Evolutionary conservation across 2,888 invertebrate genomes (phyloP), one percentile per base, ranked within the genome.

Genomic region (Ethmia dodecea): DNA sequence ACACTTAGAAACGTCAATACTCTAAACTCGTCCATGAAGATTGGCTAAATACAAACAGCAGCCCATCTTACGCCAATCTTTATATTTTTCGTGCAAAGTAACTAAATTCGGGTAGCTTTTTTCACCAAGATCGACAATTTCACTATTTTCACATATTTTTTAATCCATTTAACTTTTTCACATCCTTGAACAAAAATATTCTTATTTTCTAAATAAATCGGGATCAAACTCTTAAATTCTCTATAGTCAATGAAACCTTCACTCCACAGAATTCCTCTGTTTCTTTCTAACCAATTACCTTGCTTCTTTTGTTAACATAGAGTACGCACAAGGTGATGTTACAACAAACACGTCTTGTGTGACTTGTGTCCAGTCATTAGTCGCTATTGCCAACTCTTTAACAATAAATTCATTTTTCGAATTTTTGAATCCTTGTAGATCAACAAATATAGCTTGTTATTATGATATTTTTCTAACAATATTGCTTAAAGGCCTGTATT

Each of bases 401-500:
- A 32, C 11, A n/a, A 40, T 40, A 22, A 40, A 40, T 8, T 35
- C 12, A 22, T 40, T 39, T 8, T 25, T 25, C 5, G 8, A 16
- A 16, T 27, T 28, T 36, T 33, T 36, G 5, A 20, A 20, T 2
- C 20, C 20, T 20, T 20, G 20, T 1, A 20, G 2, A n/a, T 20
- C 20, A 16, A 35, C 32, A 33, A 38, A 20, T 27, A 34, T 13
- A 15, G n/a, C n/a, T n/a, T n/a, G n/a, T 27, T n/a, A n/a, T n/a
- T 30, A 39, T 37, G 30, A 34, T 38, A 52, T 34, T 48, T 47
- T 48, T 37, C 29, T 37, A 16, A 45, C 42, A 38, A 42, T 42
- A 18, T 43, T 45, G 22, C 37, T 52, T 14, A 54, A 25, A 2
- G 50, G 49, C 30, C 42, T 45, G 31, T 52, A 55, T 38, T 52